Conservation (phyloP, 2,797 vertebrate genomes). For the Smutsia temminckii region DNA sequence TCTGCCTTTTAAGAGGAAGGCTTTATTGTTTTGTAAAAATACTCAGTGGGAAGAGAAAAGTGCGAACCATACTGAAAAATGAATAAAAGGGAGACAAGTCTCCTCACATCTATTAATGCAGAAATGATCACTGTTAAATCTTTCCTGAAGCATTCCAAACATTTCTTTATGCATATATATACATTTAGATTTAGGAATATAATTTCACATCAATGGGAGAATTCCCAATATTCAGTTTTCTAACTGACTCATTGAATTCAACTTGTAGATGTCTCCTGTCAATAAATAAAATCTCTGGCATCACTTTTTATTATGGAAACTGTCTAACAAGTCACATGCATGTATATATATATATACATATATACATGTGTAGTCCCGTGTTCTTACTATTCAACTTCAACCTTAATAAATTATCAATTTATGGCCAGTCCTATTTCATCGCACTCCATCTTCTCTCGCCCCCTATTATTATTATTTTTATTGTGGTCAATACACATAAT, state of each 20-base stretch:
- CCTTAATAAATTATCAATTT: background rate
- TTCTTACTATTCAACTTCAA: background rate
- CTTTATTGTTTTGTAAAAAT: background rate
- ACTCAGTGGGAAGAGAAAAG: background rate
- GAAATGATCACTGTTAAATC: background rate
- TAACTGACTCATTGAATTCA: conserved; percentile 1
- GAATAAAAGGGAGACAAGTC: background rate
- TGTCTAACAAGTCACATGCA: background rate
- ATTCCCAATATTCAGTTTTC: background rate
- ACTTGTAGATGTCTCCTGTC: background rate
- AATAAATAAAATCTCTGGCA: background rate
- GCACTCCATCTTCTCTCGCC: background rate
- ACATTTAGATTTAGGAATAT: background rate
- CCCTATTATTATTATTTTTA: background rate
- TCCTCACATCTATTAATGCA: background rate
- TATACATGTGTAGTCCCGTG: fast-evolving
- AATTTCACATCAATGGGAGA: background rate
- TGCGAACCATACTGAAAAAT: background rate
- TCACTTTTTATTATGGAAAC: background rate
- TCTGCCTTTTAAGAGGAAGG: background rate
- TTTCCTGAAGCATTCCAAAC: background rate
- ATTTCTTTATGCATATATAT: background rate
- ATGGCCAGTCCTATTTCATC: background rate
- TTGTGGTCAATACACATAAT: background rate
- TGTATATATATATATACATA: background rate